Conservation (phyloP, 1,140 invertebrate species). For the Lamellibrachia luymesi region DNA sequence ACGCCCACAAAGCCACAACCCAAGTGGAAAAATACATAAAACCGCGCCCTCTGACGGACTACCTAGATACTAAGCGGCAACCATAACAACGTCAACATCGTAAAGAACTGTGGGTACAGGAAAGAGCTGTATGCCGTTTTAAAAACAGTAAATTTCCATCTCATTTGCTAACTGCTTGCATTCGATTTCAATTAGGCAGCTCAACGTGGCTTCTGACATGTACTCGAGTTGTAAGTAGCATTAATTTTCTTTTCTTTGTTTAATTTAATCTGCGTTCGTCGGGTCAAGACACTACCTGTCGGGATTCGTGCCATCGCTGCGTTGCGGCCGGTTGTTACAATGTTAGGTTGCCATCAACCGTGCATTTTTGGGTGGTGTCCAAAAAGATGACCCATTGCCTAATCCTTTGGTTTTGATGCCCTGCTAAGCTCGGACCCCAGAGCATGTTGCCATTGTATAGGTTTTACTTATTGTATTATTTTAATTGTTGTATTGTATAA, state of each 20-base stretch:
- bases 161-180: neutral
- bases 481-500: no score
- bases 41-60: neutral
- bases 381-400: neutral
- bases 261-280: neutral
- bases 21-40: neutral
- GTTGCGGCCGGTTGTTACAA: neutral
- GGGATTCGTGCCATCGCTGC: neutral
- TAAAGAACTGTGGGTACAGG: neutral
- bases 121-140: neutral
- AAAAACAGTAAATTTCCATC: neutral
- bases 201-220: neutral
- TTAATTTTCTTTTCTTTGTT: neutral
- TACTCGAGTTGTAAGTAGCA: neutral
- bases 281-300: no score
- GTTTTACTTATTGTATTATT: no score
- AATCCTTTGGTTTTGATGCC: no score
- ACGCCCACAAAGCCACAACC: neutral
- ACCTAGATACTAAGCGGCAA: neutral
- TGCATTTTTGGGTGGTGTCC: neutral
- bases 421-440: no score
- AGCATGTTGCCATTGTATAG: no score
- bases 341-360: neutral
- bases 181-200: neutral
- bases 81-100: conserved; percentile 4